Percentiles rank a stretch among this genome's conserved stretches.
Conservation (phyloP, 2,797 vertebrate species). For the Knipowitschia caucasica region DNA sequence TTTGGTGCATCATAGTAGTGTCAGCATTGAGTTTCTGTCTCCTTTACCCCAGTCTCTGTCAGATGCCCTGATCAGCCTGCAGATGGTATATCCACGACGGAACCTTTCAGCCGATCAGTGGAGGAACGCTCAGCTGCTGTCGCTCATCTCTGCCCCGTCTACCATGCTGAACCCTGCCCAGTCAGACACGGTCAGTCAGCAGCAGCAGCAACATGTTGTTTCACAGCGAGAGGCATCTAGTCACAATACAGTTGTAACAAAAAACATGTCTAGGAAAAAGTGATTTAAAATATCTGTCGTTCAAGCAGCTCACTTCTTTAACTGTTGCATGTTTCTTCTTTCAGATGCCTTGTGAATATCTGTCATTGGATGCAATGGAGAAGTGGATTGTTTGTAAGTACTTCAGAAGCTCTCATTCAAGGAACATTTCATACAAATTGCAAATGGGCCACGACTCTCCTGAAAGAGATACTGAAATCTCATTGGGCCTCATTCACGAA, state of each 20-base stretch:
- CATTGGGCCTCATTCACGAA: too few species aligned
- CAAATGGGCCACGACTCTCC: too few species aligned
- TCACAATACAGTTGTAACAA: too few species aligned
- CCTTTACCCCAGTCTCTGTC: constrained; percentile 84
- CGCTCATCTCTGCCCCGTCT: constrained; percentile 95
- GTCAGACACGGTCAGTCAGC: constrained; percentile 87
- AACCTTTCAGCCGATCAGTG: constrained; percentile 98
- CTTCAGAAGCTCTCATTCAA: background rate
- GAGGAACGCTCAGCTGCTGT: constrained; percentile 96
- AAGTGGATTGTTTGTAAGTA: constrained; percentile 99
- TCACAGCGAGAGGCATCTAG: too few species aligned
- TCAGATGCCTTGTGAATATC: constrained; percentile 98
- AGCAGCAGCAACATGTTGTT: too few species aligned
- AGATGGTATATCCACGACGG: constrained; percentile 96
- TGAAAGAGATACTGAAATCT: too few species aligned
- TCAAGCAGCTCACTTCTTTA: background rate
- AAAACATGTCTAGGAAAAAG: too few species aligned
- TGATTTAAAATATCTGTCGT: too few species aligned
- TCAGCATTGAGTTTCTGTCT: background rate
- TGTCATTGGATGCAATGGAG: constrained; percentile 96
- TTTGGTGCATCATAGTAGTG: background rate
- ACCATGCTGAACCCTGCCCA: constrained; percentile 99
- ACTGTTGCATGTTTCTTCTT: constrained; percentile 20
- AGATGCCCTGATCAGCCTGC: constrained; percentile 93
- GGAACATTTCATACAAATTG: too few species aligned